A percentile compares a stretch with the other conserved stretches of the same genome.
These are phyloP conservation scores for Nephotettix cincticeps DNA, from an alignment of 1,140 invertebrate species.

Conservation along the genomic window DNA sequence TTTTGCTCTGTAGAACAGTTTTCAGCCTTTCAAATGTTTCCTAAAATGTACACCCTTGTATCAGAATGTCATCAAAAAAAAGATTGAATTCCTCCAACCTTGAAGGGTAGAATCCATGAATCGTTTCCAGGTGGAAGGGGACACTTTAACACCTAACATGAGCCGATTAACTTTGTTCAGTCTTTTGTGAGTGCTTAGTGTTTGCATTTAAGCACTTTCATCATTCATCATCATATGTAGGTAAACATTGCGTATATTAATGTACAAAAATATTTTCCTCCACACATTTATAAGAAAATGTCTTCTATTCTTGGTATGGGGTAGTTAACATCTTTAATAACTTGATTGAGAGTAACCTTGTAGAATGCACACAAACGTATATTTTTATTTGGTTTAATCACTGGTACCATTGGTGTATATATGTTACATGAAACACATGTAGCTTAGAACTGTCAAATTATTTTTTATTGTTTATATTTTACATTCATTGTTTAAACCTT, in stretches of 20 bases:
- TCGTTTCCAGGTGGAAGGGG: conserved; percentile 40
- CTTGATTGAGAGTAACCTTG: conserved; percentile 33
- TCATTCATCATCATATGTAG: neutral
- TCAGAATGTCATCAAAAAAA: conserved; percentile 33
- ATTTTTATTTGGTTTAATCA: conserved; percentile 43
- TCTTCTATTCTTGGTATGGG: conserved; percentile 30
- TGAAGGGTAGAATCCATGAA: conserved; percentile 39
- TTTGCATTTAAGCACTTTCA: neutral
- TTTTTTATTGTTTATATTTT: too few relatives aligned
- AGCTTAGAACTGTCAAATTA: too few relatives aligned
- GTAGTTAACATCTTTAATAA: conserved; percentile 14
- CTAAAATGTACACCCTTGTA: neutral
- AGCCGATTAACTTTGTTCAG: conserved; percentile 39
- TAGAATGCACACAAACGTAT: conserved; percentile 45
- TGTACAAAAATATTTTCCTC: neutral
- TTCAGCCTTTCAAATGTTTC: neutral
- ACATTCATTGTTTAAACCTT: too few relatives aligned
- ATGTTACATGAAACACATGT: too few relatives aligned
- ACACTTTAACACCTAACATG: conserved; percentile 40
- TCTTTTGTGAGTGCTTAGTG: conserved; percentile 35
- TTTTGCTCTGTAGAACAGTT: neutral
- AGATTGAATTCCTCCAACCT: neutral
- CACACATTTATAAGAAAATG: conserved; percentile 20
- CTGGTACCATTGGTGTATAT: conserved; percentile 46
- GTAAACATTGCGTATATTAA: neutral